These are phyloP conservation scores for Tragelaphus imberbis DNA, from an alignment of 2,113 vertebrate genomes.

Conservation along the genomic window DNA sequence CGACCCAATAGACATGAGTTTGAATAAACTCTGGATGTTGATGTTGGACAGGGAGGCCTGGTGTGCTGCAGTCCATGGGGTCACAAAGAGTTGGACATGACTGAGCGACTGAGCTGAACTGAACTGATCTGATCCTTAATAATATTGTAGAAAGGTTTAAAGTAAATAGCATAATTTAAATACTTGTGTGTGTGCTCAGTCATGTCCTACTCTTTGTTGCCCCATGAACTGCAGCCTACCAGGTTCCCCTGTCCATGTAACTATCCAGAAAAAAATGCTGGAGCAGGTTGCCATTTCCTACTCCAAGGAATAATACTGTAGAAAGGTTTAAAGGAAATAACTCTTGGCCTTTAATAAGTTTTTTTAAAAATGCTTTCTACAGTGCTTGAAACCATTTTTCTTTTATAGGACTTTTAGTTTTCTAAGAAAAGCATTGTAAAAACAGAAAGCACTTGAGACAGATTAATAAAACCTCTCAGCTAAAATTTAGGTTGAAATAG, in stretches of 20 bases:
- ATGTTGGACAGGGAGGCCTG: not conserved
- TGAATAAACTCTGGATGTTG: not conserved
- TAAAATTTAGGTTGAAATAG: not conserved
- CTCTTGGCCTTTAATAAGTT: not conserved
- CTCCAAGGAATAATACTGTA: not conserved
- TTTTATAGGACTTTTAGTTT: not conserved
- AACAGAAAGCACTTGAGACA: not conserved
- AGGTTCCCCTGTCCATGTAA: not conserved
- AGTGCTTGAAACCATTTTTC: not conserved
- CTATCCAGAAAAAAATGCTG: not conserved
- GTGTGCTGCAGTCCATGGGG: not conserved
- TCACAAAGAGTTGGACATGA: not conserved
- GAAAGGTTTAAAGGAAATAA: not conserved
- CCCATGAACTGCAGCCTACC: not conserved
- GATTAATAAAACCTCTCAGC: not conserved
- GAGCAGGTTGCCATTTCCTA: not conserved
- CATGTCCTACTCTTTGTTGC: not conserved
- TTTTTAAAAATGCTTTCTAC: not conserved
- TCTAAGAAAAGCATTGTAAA: not conserved
- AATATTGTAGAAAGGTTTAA: not conserved
- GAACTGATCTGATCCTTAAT: not conserved
- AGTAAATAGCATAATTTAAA: not conserved
- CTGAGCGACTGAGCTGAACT: not conserved
- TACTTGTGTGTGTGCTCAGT: not conserved
- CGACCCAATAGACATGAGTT: fast-evolving